Conservation (phyloP, 1,140 invertebrate genomes). For the Campoletis sonorensis region DNA sequence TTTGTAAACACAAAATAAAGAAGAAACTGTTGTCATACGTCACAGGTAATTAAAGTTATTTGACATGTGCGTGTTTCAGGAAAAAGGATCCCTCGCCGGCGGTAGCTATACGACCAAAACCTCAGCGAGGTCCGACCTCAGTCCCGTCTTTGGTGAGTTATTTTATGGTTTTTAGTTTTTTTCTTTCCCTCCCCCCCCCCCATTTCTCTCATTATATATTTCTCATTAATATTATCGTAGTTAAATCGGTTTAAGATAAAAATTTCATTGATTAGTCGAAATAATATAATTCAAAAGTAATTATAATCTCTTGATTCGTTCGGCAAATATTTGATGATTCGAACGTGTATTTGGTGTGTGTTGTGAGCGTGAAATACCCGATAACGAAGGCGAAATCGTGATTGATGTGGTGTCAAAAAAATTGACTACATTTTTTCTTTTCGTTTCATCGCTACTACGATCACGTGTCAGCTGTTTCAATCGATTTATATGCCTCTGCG, state of each 20-base stretch:
- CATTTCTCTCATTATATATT: no score
- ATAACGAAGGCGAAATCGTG: no score
- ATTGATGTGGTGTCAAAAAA: no score
- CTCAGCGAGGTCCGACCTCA: constrained; percentile 86
- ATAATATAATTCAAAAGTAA: not conserved
- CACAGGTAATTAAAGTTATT: constrained; percentile 30
- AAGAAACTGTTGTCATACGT: constrained; percentile 23
- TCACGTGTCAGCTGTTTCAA: no score
- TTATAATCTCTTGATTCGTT: not conserved
- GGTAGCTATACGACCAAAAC: constrained; percentile 84
- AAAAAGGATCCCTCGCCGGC: constrained; percentile 83
- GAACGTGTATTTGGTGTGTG: not conserved
- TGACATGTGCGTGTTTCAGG: constrained; percentile 82
- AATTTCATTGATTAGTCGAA: not conserved
- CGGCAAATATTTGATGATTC: not conserved
- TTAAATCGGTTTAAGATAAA: not conserved
- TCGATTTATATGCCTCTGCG: no score
- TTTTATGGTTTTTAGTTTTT: constrained; percentile 37
- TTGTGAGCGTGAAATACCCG: not conserved
- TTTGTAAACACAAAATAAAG: not conserved
- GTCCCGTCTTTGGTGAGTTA: constrained; percentile 90
- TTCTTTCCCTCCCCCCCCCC: no score
- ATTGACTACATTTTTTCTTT: no score
- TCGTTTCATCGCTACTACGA: no score
- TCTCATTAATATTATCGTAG: not conserved